Percentiles rank a stretch among this genome's conserved stretches.
phyloP scores from a whole-genome alignment of 2,113 vertebrate species.

The Bufo bufo region DNA sequence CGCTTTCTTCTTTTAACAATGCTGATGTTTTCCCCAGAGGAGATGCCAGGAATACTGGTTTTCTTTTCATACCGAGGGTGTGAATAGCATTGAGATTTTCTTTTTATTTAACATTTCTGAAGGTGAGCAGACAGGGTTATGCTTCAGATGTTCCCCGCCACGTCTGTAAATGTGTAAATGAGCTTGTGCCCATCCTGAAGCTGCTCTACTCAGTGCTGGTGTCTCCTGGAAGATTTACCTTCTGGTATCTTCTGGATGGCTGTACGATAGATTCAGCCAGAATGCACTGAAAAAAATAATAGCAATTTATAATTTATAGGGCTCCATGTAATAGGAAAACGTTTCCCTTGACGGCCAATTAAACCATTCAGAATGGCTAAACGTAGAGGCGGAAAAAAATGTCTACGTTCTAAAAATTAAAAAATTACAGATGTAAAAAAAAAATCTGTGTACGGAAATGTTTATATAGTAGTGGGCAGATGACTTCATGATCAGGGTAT shows the following conservation, averaged over 20 bases:
- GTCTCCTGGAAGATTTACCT: constrained; percentile 19
- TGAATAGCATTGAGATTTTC: constrained; percentile 55
- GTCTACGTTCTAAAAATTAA: neutral
- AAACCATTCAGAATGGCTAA: neutral
- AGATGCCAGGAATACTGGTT: constrained; percentile 14
- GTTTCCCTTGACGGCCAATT: neutral
- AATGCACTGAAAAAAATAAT: constrained; percentile 19
- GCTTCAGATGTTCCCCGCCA: constrained; percentile 37
- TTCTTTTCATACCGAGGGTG: constrained; percentile 46
- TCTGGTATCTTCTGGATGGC: constrained; percentile 7
- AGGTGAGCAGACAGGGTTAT: constrained; percentile 44
- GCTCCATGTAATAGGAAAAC: neutral
- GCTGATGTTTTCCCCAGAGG: constrained; percentile 30
- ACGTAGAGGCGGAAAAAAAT: neutral
- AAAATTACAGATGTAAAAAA: too few relatives aligned
- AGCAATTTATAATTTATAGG: constrained; percentile 25
- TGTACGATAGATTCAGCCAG: constrained; percentile 3
- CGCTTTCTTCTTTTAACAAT: constrained; percentile 17
- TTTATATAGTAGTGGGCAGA: neutral
- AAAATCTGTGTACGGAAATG: too few relatives aligned
- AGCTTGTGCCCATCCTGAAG: constrained; percentile 32
- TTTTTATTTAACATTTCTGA: constrained; percentile 50
- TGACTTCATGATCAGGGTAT: too few relatives aligned
- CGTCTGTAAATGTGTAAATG: constrained; percentile 54
- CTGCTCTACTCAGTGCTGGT: constrained; percentile 10